phyloP scores from a whole-genome alignment of 92 coral and sea anemone species.

The Paramuricea clavata region DNA sequence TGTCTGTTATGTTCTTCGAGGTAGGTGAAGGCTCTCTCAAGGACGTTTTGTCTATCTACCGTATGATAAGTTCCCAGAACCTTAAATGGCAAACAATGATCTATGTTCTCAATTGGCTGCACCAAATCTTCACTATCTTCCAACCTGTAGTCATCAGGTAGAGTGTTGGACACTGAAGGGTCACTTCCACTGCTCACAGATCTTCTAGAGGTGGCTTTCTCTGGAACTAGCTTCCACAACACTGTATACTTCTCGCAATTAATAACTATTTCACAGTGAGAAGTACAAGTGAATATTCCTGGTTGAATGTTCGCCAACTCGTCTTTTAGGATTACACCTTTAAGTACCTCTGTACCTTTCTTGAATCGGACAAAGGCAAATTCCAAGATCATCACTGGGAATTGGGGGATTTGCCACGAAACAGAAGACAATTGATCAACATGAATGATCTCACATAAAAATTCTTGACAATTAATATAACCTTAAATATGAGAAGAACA shows the following conservation, averaged over 20 bases:
- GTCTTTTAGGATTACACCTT: conserved; percentile 40
- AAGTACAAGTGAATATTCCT: conserved; percentile 35
- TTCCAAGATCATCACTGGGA: conserved; percentile 47
- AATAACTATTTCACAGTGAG: conserved; percentile 53
- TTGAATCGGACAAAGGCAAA: conserved; percentile 37
- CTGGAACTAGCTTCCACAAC: conserved; percentile 37
- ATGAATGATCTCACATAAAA: conserved; percentile 38
- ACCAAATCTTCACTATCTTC: conserved; percentile 20
- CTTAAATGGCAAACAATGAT: conserved; percentile 61
- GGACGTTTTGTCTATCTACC: conserved; percentile 38
- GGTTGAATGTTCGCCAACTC: not conserved
- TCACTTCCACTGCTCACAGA: not conserved
- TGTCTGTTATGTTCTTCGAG: conserved; percentile 70
- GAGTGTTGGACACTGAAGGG: not conserved
- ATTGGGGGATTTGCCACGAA: conserved; percentile 41
- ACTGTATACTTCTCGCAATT: conserved; percentile 40
- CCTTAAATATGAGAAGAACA: not conserved
- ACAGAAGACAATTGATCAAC: conserved; percentile 29
- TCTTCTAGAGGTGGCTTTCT: not conserved
- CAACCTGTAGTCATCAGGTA: not conserved
- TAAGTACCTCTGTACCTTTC: not conserved
- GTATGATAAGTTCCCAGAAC: conserved; percentile 70
- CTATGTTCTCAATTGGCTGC: not conserved
- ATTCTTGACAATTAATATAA: not conserved
- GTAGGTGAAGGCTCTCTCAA: conserved; percentile 50